These are phyloP conservation scores for Ceuthmochares aereus DNA, from an alignment of 2,113 vertebrate species.

Conservation along the genomic window DNA sequence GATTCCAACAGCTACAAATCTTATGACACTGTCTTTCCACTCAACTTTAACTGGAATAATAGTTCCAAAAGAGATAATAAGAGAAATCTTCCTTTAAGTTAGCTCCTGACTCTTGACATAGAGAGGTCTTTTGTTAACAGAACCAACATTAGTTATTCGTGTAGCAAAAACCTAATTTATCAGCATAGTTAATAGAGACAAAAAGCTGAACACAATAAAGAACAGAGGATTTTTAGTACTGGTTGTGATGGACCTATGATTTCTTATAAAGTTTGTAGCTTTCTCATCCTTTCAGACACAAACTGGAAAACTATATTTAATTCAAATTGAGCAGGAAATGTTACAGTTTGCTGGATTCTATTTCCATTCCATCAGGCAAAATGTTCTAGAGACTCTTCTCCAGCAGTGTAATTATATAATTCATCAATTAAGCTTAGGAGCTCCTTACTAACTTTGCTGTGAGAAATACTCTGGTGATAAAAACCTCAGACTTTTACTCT, in stretches of 20 bases:
- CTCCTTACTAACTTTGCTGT: not conserved
- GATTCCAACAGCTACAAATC: not conserved
- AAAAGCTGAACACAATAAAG: not conserved
- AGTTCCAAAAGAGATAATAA: not conserved
- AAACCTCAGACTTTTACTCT: not conserved
- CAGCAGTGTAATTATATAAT: not conserved
- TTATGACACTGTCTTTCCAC: not conserved
- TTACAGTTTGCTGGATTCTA: not conserved
- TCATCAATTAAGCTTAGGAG: not conserved
- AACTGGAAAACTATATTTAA: not conserved
- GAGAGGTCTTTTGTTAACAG: not conserved
- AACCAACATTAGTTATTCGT: accelerated
- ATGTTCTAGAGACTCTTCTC: not conserved
- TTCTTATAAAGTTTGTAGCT: not conserved
- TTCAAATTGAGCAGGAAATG: not conserved
- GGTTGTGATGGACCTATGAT: not conserved
- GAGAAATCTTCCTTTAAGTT: not conserved
- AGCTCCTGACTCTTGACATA: not conserved
- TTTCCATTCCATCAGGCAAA: not conserved
- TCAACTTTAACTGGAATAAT: not conserved
- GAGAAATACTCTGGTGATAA: not conserved
- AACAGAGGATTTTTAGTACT: not conserved
- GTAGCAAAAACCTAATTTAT: not conserved
- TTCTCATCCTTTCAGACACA: not conserved
- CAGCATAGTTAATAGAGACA: not conserved